These are phyloP conservation scores for Erebia ligea DNA, from an alignment of 2,888 invertebrate genomes.

Conservation along the genomic window DNA sequence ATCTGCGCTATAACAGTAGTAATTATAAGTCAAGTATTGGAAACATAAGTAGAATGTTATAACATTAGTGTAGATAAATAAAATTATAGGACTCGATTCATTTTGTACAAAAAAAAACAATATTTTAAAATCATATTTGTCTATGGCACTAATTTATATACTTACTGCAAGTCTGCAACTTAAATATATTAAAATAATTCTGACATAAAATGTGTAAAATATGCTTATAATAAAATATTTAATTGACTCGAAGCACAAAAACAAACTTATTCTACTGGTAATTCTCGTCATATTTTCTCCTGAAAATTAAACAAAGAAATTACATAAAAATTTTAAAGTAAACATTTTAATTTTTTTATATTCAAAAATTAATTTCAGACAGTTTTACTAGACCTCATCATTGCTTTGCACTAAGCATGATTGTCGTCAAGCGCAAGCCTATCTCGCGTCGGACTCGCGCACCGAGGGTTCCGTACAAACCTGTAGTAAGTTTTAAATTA, in stretches of 20 bases:
- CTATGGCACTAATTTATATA: slow-evolving; percentile 37
- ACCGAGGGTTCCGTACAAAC: too few species aligned
- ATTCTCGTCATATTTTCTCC: slow-evolving; percentile 21
- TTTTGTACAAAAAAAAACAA: slow-evolving; percentile 9
- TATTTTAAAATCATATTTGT: slow-evolving; percentile 5
- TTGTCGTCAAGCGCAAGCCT: too few species aligned
- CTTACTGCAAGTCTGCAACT: slow-evolving; percentile 7
- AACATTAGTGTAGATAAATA: too few species aligned
- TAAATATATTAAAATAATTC: not conserved
- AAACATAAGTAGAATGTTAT: too few species aligned
- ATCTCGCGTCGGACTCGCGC: too few species aligned
- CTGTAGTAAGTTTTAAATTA: too few species aligned
- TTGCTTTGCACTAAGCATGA: too few species aligned
- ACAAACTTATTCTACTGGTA: slow-evolving; percentile 32
- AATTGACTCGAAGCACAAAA: slow-evolving; percentile 38
- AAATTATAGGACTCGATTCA: not conserved
- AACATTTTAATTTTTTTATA: not conserved
- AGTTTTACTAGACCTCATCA: too few species aligned
- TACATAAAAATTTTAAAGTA: not conserved
- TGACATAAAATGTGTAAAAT: slow-evolving; percentile 12
- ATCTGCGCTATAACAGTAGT: too few species aligned
- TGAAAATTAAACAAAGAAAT: slow-evolving; percentile 23
- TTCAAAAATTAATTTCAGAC: too few species aligned
- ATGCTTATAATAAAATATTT: slow-evolving; percentile 27
- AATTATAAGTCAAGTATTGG: too few species aligned